phyloP scores from a whole-genome alignment of 2,888 invertebrate genomes.

The Drosophila kanekoi region DNA sequence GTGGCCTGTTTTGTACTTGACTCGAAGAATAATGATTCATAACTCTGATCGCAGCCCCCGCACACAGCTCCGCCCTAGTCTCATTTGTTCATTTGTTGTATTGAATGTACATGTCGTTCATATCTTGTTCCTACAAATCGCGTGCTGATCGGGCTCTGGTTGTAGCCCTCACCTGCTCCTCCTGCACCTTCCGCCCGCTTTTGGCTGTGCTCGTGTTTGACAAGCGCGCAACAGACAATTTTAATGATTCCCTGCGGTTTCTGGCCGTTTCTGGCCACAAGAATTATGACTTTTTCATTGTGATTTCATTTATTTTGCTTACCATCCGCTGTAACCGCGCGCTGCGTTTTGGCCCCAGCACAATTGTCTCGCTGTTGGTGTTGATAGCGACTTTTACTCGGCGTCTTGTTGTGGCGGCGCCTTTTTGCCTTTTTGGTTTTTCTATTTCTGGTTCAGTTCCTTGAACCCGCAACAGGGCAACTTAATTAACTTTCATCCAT shows the following conservation, averaged over 20 bases:
- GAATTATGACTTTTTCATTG: constrained; percentile 77
- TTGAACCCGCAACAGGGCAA: constrained; percentile 64
- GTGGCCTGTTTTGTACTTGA: constrained; percentile 57
- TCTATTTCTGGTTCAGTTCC: constrained; percentile 59
- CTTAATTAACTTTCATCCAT: constrained; percentile 75
- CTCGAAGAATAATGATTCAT: constrained; percentile 71
- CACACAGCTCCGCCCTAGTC: not conserved
- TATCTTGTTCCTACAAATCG: constrained; percentile 79
- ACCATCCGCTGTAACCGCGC: constrained; percentile 5
- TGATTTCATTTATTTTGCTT: constrained; percentile 75
- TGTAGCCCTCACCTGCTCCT: constrained; percentile 25
- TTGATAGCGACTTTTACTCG: constrained; percentile 73
- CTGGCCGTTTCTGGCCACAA: constrained; percentile 55
- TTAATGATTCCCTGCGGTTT: constrained; percentile 78
- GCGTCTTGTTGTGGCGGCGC: constrained; percentile 47
- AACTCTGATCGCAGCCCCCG: constrained; percentile 39
- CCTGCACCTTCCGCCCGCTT: constrained; percentile 1
- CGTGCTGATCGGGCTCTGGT: constrained; percentile 67
- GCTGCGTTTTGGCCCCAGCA: constrained; percentile 3
- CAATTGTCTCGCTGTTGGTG: constrained; percentile 67
- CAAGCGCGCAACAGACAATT: constrained; percentile 75
- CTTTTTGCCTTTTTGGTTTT: constrained; percentile 52
- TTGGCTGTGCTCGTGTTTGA: constrained; percentile 63
- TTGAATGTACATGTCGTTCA: constrained; percentile 78
- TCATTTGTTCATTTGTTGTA: constrained; percentile 69